Conservation (phyloP, 2,113 vertebrate genomes). For the Pagrus major region DNA sequence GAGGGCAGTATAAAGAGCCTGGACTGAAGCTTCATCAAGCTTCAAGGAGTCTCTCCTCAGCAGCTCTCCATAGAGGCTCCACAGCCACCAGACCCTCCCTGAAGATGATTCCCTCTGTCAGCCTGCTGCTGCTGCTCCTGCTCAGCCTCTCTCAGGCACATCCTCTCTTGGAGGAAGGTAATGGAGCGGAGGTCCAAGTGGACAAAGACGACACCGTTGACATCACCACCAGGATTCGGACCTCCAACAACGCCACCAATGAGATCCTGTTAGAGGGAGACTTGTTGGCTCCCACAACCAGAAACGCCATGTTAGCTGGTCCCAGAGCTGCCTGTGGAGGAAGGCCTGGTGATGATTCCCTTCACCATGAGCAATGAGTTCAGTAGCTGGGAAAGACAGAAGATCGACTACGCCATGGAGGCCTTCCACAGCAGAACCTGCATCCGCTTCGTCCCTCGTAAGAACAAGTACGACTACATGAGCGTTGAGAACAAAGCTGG, state of each 20-base stretch:
- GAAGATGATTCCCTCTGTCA: slow-evolving; percentile 25
- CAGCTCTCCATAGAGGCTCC: slow-evolving; percentile 26
- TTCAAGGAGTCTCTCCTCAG: slow-evolving; percentile 1
- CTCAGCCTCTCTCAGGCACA: slow-evolving; percentile 40
- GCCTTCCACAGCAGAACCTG: no score
- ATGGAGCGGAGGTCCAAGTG: not conserved
- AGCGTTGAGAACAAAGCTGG: not conserved
- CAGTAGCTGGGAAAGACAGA: not conserved
- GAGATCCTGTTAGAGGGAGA: slow-evolving; percentile 51
- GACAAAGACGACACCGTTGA: not conserved
- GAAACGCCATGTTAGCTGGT: slow-evolving; percentile 29
- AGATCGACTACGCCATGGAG: not conserved
- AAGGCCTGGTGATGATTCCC: slow-evolving; percentile 49
- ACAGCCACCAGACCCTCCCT: not conserved
- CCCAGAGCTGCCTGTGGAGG: slow-evolving; percentile 23
- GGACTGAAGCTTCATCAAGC: slow-evolving; percentile 29
- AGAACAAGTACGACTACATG: not conserved
- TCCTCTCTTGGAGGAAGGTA: slow-evolving; percentile 20
- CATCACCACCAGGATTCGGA: slow-evolving; percentile 45
- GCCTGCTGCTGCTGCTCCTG: slow-evolving; percentile 44
- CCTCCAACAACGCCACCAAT: slow-evolving; percentile 12
- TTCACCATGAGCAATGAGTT: slow-evolving; percentile 31
- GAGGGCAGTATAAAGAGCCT: slow-evolving; percentile 37
- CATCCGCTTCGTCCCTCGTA: not conserved
- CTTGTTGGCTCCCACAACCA: slow-evolving; percentile 34